Percentiles rank a stretch among this genome's conserved stretches.
Evolutionary conservation across 2,888 invertebrate genomes (phyloP).

Genomic region (Drosophila kokeensis): DNA sequence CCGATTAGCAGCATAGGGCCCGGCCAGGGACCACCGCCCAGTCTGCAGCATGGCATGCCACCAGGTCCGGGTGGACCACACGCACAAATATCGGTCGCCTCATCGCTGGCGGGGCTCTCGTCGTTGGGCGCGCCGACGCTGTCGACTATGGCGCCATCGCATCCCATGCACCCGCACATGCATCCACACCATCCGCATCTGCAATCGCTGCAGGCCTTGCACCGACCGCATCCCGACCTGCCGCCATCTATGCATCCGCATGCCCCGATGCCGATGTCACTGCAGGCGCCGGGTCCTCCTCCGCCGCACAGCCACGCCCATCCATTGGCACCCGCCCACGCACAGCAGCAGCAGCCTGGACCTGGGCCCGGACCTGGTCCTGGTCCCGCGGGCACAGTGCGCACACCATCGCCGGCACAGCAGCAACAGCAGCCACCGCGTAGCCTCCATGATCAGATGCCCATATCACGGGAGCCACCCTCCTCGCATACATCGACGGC

Average conservation of each 20-base stretch:
- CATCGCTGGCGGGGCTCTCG: conserved; percentile 84
- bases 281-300: conserved; percentile 82
- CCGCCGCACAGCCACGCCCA: conserved; percentile 74
- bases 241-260: conserved; percentile 84
- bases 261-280: conserved; percentile 82
- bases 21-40: conserved; percentile 56
- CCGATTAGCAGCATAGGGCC: conserved; percentile 41
- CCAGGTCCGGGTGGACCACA: conserved; percentile 70
- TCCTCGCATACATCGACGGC: conserved; percentile 73
- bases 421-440: conserved; percentile 73
- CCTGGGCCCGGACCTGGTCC: conserved; percentile 64
- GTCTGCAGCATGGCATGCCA: conserved; percentile 69
- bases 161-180: conserved; percentile 75
- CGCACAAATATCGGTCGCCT: conserved; percentile 84
- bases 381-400: conserved; percentile 73
- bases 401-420: conserved; percentile 84
- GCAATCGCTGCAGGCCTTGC: conserved; percentile 80
- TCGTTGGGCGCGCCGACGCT: conserved; percentile 77
- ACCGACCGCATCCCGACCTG: conserved; percentile 84
- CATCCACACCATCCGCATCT: conserved; percentile 68
- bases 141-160: conserved; percentile 80
- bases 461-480: conserved; percentile 68
- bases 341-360: conserved; percentile 67
- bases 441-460: conserved; percentile 71
- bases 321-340: conserved; percentile 72